A percentile compares a stretch with the other conserved stretches of the same genome.
Conservation (phyloP, 2,888 invertebrate species). For the Lucinisca nassula region DNA sequence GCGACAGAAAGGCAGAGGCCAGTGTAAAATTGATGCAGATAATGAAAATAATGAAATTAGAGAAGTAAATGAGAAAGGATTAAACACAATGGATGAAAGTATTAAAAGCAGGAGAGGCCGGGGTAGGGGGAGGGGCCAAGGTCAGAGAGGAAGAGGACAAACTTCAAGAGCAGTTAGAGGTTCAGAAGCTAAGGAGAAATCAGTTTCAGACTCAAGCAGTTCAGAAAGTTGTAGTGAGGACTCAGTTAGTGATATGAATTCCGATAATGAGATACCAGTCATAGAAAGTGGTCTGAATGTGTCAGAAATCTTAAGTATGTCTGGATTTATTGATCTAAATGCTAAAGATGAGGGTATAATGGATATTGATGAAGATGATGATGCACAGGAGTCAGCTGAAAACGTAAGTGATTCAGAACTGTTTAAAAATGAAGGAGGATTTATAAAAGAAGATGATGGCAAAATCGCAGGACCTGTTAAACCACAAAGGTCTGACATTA, state of each 20-base stretch:
- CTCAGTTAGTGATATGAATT: slow-evolving; percentile 29
- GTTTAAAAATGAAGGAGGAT: slow-evolving; percentile 58
- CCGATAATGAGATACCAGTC: slow-evolving; percentile 44
- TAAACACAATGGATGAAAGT: background rate
- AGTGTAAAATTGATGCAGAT: background rate
- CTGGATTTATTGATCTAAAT: background rate
- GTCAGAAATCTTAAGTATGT: slow-evolving; percentile 47
- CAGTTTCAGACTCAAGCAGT: slow-evolving; percentile 26
- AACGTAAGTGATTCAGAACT: background rate
- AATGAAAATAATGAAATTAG: background rate
- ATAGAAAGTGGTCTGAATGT: slow-evolving; percentile 47
- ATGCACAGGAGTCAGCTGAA: background rate
- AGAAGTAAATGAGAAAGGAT: background rate
- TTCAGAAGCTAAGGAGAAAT: background rate
- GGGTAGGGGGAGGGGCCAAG: slow-evolving; percentile 16
- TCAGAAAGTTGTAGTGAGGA: slow-evolving; percentile 23
- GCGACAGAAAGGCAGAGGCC: background rate
- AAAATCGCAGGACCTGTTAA: background rate
- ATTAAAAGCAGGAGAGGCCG: slow-evolving; percentile 32
- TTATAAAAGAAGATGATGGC: slow-evolving; percentile 42
- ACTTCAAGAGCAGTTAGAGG: background rate
- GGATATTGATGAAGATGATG: background rate
- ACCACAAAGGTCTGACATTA: background rate
- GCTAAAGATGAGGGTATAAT: background rate
- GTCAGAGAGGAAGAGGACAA: background rate